Evolutionary conservation across 2,797 vertebrate genomes (phyloP), one percentile per base, ranked within the genome.

Genomic region (Silurus aristotelis): DNA sequence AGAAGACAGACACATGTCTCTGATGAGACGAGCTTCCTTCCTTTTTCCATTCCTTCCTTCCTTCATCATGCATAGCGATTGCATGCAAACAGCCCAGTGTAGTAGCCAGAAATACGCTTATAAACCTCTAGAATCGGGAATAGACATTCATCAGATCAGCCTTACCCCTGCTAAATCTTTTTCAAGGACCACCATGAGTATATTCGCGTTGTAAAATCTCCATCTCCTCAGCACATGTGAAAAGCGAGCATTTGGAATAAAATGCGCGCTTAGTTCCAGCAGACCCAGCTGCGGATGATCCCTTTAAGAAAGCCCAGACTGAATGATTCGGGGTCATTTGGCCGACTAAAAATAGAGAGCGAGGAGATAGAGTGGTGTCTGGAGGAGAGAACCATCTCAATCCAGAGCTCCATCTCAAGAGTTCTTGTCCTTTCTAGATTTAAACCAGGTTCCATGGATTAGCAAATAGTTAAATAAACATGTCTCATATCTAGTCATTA

Each of bases 241-340:
- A 64, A 61, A 13, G 58, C 0, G 19, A 79, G 80, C 78, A 78
- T 75, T 55, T 25, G 58, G 83, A 84, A 12, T 17, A 31, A 75
- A 83, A 63, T 20, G 22, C 12, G 68, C 63, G 73, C 2, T 38
- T 78, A 60, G 75, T 64, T 75, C 27, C 61, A 64, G 77, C 76
- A 48, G 75, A 91, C 90, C 90, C 92, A 84, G 89, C 89, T 63
- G 87, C 91, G 58, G 56, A 89, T 81, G 90, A 64, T 79, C 77
- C 94, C 94, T 95, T 95, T 95, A 95, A 76, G 55, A 75, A 82
- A 52, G 80, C 83, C 91, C 94, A 95, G 94, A 94, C 83, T 86
- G 87, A 90, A 87, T 14, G 13, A 48, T 63, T 4, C 25, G 31
- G 73, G 58, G 76, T 79, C 76, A 79, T 64, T 93, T 2, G 15